Base-by-base conservation (phyloP, 2,797 vertebrate species). In the Eulemur mongoz region DNA sequence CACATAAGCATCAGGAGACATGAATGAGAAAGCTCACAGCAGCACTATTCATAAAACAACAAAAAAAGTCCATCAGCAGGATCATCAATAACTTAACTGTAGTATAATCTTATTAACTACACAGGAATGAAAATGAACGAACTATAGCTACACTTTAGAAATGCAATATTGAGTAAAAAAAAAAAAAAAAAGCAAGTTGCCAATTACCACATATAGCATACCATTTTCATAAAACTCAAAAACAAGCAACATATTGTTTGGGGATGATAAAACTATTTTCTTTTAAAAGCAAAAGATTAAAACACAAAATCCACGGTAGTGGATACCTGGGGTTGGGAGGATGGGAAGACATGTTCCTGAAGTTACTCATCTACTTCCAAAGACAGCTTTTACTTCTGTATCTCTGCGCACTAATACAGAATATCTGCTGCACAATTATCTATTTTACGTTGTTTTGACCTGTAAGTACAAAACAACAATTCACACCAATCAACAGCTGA, bases 201-300 rank as follows among this genome's bases (percentile, higher is more conserved):
- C 67, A 48, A 59, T 32, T 32, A 38, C 32, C 40, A 85, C 6
- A 63, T 1, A 54, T 0, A 72, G 11, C 7, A 84, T 57, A 75
- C 2, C 27, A 65, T 73, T 72, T 91, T 76, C 23, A 86, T 52
- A 63, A 92, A 90, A 32, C 57, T 83, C 63, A 63, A 75, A 87
- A 81, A 61, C 45, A 87, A 80, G 81, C 48, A 88, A 45, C 12
- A 65, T 20, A 54, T 8, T 50, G 11, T 48, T 59, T 52, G 89
- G 22, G 40, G 38, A 78, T 48, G 10, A 78, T 59, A 92, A 80
- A 93, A 92, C 27, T 23, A 59, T 38, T 70, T 67, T 87, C 75
- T 93, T 93, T 67, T 54, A 63, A 92, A 97, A 81, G 65, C 84
- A 82, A 78, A 67, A 40, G 12, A 81, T 48, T 54, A 27, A 97